Conservation (phyloP, 30 jellyfish, hydroid and myxozoan species). For the Catostylus mosaicus region DNA sequence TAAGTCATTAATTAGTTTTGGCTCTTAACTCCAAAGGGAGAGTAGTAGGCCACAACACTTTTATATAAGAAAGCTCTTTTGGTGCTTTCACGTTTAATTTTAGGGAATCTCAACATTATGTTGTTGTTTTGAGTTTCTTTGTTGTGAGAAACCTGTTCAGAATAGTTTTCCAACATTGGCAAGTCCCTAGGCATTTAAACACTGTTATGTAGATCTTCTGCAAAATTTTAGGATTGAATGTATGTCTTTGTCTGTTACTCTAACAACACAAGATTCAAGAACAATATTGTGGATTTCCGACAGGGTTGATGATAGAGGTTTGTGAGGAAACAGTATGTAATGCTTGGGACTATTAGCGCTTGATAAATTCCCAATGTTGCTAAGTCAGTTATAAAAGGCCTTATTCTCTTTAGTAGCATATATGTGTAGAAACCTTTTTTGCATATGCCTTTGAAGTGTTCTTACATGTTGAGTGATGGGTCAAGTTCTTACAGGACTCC, state of each 20-base stretch:
- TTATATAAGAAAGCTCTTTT: constrained; percentile 5
- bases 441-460: constrained; percentile 14
- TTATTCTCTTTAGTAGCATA: background rate
- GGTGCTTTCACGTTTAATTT: too few relatives aligned
- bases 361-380: background rate
- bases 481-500: constrained; percentile 5
- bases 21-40: too few relatives aligned
- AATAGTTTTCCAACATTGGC: constrained; percentile 2
- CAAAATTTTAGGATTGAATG: too few relatives aligned
- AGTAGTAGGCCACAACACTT: too few relatives aligned
- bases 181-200: background rate
- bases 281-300: background rate
- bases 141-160: background rate
- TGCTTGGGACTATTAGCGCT: background rate
- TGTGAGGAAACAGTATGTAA: constrained; percentile 17
- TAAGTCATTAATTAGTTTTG: too few relatives aligned
- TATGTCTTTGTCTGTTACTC: background rate
- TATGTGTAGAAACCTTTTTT: constrained; percentile 7
- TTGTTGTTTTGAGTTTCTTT: background rate
- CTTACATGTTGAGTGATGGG: constrained; percentile 18
- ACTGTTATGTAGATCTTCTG: too few relatives aligned
- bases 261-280: constrained; percentile 11
- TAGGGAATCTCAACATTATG: background rate
- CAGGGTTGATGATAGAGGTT: constrained; percentile 13
- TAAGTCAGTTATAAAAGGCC: background rate